These are phyloP conservation scores for Tetragnatha montana DNA, from an alignment of 2,888 invertebrate genomes.

Conservation along the genomic window DNA sequence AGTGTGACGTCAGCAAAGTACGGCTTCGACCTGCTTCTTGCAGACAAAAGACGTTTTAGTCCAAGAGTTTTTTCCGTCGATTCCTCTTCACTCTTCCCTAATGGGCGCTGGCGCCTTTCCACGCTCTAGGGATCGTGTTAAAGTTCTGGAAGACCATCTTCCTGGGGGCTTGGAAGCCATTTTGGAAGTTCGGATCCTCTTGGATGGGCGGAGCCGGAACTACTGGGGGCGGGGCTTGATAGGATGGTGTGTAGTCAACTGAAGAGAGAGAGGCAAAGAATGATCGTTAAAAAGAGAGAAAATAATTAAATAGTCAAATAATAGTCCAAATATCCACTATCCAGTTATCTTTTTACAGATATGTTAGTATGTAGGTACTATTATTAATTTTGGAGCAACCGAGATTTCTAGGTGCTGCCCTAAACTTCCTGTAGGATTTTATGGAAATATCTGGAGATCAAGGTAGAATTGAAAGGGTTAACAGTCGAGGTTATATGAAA, in stretches of 20 bases:
- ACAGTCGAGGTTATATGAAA: no score
- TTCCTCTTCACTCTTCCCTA: neutral
- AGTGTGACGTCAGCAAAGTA: neutral
- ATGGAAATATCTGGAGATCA: no score
- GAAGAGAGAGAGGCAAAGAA: neutral
- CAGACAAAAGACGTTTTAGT: neutral
- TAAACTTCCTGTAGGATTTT: no score
- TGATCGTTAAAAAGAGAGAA: neutral
- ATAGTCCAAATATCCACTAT: neutral
- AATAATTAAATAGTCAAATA: neutral
- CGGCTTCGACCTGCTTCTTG: neutral
- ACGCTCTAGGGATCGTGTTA: slow-evolving; percentile 53
- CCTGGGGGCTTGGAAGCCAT: slow-evolving; percentile 13
- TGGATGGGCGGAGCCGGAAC: neutral
- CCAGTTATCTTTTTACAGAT: neutral
- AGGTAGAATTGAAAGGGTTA: no score
- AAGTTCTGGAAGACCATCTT: slow-evolving; percentile 63
- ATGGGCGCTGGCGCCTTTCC: slow-evolving; percentile 55
- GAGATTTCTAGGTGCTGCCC: no score
- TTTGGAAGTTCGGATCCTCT: slow-evolving; percentile 8
- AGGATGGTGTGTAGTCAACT: slow-evolving; percentile 19
- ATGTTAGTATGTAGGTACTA: no score
- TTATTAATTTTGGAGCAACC: no score
- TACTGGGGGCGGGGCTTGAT: slow-evolving; percentile 3
- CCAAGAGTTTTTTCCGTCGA: neutral